Base-by-base conservation (phyloP, 2,888 invertebrate genomes). In the Drosophila anceps region DNA sequence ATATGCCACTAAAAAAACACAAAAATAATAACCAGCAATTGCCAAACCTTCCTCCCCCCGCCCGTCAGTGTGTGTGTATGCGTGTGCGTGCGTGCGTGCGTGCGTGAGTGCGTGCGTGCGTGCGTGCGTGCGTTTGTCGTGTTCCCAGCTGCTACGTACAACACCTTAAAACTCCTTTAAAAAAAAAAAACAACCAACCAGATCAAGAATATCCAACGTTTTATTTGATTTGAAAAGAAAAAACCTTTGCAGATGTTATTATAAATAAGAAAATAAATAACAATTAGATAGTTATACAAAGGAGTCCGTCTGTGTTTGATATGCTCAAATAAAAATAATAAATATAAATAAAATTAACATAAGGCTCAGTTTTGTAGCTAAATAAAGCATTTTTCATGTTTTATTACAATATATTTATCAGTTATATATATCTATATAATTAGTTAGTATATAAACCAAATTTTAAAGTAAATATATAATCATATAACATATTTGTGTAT, bases 1-100 rank as follows among this genome's bases (percentile, higher is more conserved):
- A 78, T 65, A 78, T 77, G 81, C 73, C 78, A 77, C 79, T 79
- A 79, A 81, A 81, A 71, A 44, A 60, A 67, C 51, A 50, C 59
- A 50, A 46, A 37, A 79, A 79, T 74, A 76, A 75, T 79, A 76
- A 78, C 77, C 66, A 76, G 76, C 71, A 76, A 81, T 67, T 72
- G 53, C 57, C 81, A 69, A 75, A 76, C 39, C 35, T 33, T 10
- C 59, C 39, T 53, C 18, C 37, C 46, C 57, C 73, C 72, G 58
- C 55, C 57, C 63, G 72, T 39, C 63, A 29, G 58, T 68, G 35
- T 72, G 50, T 76, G 62, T 80, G 80, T 41, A 29, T 41, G 31
- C n/a, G 37, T 15, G 33, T 27, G 53, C 54, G 48, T 65, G 69
- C 59, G 61, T 80, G n/a, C n/a, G n/a, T n/a, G n/a, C n/a, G n/a